Base-by-base conservation (phyloP, 2,113 vertebrate species). In the Natator depressus region DNA sequence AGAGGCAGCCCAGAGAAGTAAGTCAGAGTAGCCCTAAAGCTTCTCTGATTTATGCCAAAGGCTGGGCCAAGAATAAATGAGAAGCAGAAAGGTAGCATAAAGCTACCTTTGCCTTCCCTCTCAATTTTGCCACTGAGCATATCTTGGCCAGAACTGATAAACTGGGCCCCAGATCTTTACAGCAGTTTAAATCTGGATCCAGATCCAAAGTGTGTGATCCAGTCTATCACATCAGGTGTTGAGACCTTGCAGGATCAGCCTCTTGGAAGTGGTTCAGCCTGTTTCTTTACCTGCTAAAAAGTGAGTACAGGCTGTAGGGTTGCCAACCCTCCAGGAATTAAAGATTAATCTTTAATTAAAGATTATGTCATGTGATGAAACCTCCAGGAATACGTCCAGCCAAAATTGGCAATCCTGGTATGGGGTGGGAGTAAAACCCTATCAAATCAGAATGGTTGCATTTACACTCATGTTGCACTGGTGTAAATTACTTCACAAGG, bases 201-300 rank as follows among this genome's bases (percentile, higher is more conserved):
- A 88, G 46, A 89, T 88, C 84, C 69, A 80, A 90, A 72, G 86
- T 93, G 94, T 95, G 78, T 47, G 12, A 78, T 47, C 75, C 25
- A 27, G 42, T 46, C 22, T 76, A 76, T 76, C 75, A 47, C 11
- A 47, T 47, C 38, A 25, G 38, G 24, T 78, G 6, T 12, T 14
- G 46, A 47, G 42, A 78, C 46, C 6, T 10, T 38, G 42, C 42
- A 25, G 24, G 42, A 78, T 47, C 42, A 47, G 42, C 42, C 42
- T 47, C 24, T 8, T 46, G 75, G 6, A 78, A 25, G 13, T 78
- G 38, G 12, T 78, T 47, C 3, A 87, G 88, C 78, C 90, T 88
- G 92, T 27, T 83, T 84, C 83, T 84, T 29, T n/a, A 53, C 85
- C 85, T 20, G 51, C 50, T 90, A 5, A 78, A 5, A 96, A 90